phyloP scores from a whole-genome alignment of 2,113 vertebrate genomes.

The Sylvicapra grimmia region DNA sequence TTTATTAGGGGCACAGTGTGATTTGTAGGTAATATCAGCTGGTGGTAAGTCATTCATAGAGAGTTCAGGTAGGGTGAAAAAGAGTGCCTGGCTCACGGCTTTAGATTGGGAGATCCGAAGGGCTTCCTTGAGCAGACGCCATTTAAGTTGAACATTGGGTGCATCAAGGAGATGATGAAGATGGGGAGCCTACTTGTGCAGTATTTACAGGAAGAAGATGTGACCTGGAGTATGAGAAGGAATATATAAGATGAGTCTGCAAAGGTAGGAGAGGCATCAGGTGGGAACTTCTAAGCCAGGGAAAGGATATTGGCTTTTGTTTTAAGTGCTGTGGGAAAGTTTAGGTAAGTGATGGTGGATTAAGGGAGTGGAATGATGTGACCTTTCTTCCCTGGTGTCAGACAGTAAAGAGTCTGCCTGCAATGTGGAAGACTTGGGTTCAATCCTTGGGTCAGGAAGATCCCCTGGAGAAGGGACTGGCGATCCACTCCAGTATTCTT shows the following conservation, averaged over 20 bases:
- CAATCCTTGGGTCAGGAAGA: not conserved
- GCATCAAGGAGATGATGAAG: not conserved
- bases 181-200: not conserved
- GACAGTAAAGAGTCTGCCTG: not conserved
- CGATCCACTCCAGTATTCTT: not conserved
- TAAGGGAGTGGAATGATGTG: not conserved
- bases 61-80: not conserved
- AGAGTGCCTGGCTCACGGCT: not conserved
- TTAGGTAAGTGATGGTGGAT: not conserved
- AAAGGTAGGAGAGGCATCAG: not conserved
- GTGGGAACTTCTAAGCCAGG: not conserved
- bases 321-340: not conserved
- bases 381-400: not conserved
- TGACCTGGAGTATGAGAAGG: rapidly evolving
- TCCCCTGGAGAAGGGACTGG: not conserved
- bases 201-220: not conserved
- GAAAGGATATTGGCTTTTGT: not conserved
- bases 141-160: not conserved
- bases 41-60: not conserved
- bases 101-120: not conserved
- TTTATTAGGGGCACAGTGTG: not conserved
- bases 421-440: not conserved
- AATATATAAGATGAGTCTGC: not conserved
- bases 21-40: not conserved
- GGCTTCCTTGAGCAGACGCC: not conserved